These are phyloP conservation scores for Corythaixoides concolor DNA, from an alignment of 2,113 vertebrate genomes.

Conservation along the genomic window DNA sequence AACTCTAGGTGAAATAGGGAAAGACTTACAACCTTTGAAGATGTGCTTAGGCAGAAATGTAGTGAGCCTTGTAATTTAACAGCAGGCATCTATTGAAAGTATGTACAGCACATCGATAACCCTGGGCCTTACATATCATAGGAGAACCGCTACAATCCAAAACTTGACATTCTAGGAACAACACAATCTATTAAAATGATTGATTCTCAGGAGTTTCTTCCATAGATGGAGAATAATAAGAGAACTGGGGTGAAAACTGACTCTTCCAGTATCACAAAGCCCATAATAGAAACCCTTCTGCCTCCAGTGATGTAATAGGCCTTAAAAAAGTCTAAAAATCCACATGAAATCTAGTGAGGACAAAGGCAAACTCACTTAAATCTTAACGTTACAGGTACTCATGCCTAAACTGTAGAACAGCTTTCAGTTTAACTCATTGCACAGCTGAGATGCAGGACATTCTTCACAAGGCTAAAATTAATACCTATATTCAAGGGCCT, in stretches of 20 bases:
- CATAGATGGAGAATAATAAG: background rate
- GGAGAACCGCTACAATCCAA: background rate
- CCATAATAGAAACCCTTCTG: background rate
- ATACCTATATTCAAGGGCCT: background rate
- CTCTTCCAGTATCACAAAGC: background rate
- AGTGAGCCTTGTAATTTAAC: background rate
- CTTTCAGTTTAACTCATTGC: background rate
- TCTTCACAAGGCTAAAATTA: background rate
- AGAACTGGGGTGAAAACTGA: background rate
- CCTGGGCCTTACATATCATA: background rate
- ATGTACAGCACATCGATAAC: background rate
- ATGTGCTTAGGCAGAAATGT: background rate
- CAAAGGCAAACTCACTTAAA: background rate
- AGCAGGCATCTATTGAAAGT: background rate
- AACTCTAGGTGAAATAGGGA: background rate
- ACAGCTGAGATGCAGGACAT: background rate
- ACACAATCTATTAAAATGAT: background rate
- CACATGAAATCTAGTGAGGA: background rate
- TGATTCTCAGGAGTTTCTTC: background rate
- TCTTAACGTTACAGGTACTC: background rate
- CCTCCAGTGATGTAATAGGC: background rate
- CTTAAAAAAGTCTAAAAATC: background rate
- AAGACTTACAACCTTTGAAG: background rate
- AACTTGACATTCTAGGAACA: background rate
- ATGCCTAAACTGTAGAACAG: background rate